Base-by-base conservation (phyloP, 2,888 invertebrate species). In the Acrobasis consociella region DNA sequence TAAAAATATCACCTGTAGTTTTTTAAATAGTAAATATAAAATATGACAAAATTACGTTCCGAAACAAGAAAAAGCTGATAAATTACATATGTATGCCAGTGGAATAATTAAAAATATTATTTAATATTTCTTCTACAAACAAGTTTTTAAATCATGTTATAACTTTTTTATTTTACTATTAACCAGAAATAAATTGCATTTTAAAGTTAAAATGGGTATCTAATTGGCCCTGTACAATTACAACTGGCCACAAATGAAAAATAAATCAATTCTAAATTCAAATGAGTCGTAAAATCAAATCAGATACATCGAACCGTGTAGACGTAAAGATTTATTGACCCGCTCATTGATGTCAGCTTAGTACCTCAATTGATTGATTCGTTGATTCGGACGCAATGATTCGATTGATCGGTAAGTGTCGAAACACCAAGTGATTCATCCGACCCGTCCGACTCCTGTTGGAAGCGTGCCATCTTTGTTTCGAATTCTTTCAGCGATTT, bases 381-480 rank as follows among this genome's bases (percentile, higher is more conserved):
- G 62, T 55, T n/a, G 53, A 62, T 55, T 49, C 46, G 55, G 49
- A 49, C 38, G 50, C 37, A 60, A 38, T 49, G 50, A 50, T 38
- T 46, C 55, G 62, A 62, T 62, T 56, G 53, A 61, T 61, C 52
- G 61, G 52, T 37, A 53, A 31, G 49, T 62, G 55, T 61, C 61
- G 61, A 52, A 51, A 61, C 53, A 53, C 38, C 39, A 65, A 62
- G 53, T 61, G 56, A 62, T 42, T 56, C 56, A 49, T 31, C 39
- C 49, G 49, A 31, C 55, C 58, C 37, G 38, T 38, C 61, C 49
- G 51, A 50, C 61, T 11, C 17, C 52, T 46, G 59, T 67, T 72
- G 72, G 72, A 67, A 49, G 59, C 60, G 59, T 66, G 70, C 70
- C 72, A 69, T 64, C 68, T 66, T 68, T 68, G 70, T 67, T 65